phyloP scores from a whole-genome alignment of 2,888 invertebrate genomes.

The Kryphioiulus occultus region DNA sequence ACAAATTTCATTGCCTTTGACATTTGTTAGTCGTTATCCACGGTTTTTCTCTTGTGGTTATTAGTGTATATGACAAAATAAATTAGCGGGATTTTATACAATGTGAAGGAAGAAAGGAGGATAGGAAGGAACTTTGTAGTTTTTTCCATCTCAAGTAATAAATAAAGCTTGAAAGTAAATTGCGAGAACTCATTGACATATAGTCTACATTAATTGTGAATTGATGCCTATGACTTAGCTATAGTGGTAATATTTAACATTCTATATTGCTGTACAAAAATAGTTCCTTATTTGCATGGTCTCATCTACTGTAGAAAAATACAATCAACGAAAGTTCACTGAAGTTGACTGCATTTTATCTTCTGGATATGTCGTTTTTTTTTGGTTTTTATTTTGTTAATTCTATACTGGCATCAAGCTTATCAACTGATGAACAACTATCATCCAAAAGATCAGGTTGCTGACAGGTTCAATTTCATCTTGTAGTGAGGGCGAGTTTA shows the following conservation, averaged over 20 bases:
- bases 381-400: neutral
- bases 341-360: neutral
- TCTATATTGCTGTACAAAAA: neutral
- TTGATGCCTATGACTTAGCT: neutral
- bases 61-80: neutral
- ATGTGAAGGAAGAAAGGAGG: too few relatives aligned
- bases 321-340: neutral
- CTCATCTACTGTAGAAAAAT: neutral
- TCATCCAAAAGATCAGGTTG: neutral
- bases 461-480: slow-evolving; percentile 33
- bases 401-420: neutral
- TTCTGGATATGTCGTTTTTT: neutral
- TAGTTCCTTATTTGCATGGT: neutral
- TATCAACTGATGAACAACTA: slow-evolving; percentile 33
- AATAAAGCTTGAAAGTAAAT: neutral
- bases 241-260: neutral
- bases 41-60: neutral
- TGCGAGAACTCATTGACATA: neutral
- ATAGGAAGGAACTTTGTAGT: too few relatives aligned
- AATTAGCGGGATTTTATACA: neutral
- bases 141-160: too few relatives aligned
- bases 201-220: neutral
- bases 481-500: neutral
- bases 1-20: too few relatives aligned
- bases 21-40: too few relatives aligned